Percentiles rank a stretch among this genome's conserved stretches.
phyloP scores from a whole-genome alignment of 2,888 invertebrate genomes.

The Catocala nupta region DNA sequence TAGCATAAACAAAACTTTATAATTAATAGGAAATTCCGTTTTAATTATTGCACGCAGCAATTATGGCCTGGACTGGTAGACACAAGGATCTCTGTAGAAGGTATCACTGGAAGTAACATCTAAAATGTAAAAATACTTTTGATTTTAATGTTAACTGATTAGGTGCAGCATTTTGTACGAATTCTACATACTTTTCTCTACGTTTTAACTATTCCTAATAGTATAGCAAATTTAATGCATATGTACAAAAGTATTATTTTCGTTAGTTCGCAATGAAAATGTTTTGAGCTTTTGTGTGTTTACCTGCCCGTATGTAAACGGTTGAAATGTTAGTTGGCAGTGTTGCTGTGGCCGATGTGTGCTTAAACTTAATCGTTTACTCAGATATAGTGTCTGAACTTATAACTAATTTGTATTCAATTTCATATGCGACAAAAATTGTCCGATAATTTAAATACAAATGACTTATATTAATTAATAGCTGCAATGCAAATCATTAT shows the following conservation, averaged over 20 bases:
- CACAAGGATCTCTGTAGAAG: conserved; percentile 88
- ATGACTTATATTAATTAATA: conserved; percentile 26
- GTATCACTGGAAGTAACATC: conserved; percentile 88
- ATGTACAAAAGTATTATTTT: conserved; percentile 5
- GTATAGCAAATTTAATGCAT: conserved; percentile 1
- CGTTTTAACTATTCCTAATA: conserved; percentile 36
- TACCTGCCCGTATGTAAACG: conserved; percentile 19
- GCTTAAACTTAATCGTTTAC: conserved; percentile 31
- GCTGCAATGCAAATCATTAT: conserved; percentile 51
- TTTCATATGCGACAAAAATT: conserved; percentile 36
- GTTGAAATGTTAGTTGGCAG: conserved; percentile 28
- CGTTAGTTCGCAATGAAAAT: conserved; percentile 1
- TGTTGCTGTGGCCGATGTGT: conserved; percentile 40
- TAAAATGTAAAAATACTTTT: conserved; percentile 53
- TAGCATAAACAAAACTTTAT: conserved; percentile 59
- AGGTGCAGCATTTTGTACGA: conserved; percentile 54
- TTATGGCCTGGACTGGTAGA: conserved; percentile 88
- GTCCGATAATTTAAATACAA: conserved; percentile 39
- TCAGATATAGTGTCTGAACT: conserved; percentile 25
- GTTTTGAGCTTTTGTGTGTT: conserved; percentile 9
- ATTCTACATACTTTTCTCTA: conserved; percentile 25
- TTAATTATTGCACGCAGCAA: conserved; percentile 86
- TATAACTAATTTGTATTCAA: conserved; percentile 35
- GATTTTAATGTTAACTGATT: conserved; percentile 41
- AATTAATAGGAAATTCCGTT: conserved; percentile 74